Percentiles rank a stretch among this genome's conserved stretches.
These are phyloP conservation scores for Drosophila prostipennis DNA, from an alignment of 2,888 invertebrate genomes.

Conservation along the genomic window DNA sequence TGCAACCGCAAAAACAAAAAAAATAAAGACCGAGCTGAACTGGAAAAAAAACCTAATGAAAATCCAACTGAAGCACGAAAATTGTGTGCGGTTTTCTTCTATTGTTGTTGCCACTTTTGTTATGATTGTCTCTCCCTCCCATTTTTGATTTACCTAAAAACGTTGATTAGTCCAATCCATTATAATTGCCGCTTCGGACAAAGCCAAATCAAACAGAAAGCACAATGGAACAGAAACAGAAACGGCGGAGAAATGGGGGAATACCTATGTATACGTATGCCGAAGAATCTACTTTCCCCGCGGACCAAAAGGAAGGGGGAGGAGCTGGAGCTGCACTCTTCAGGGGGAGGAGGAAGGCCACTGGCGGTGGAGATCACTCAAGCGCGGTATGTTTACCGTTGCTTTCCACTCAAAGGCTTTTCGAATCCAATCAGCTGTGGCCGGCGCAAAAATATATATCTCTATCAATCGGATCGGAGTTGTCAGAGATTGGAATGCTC, in stretches of 20 bases:
- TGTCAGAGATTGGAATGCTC: constrained; percentile 1
- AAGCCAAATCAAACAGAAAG: constrained; percentile 53
- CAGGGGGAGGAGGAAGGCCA: neutral
- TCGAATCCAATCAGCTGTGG: constrained; percentile 65
- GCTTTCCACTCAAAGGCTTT: constrained; percentile 51
- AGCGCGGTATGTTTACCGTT: constrained; percentile 43
- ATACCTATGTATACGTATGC: constrained; percentile 41
- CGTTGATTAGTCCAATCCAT: constrained; percentile 77
- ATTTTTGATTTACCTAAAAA: constrained; percentile 75
- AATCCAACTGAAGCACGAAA: constrained; percentile 77
- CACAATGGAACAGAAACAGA: constrained; percentile 20
- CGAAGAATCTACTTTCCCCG: constrained; percentile 51
- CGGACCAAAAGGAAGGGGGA: constrained; percentile 15
- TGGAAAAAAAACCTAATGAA: constrained; percentile 62
- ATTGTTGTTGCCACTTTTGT: constrained; percentile 47
- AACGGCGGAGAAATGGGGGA: constrained; percentile 7
- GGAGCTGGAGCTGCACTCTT: constrained; percentile 5
- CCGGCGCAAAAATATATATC: constrained; percentile 22
- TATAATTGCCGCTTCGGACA: constrained; percentile 74
- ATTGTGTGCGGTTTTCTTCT: constrained; percentile 64
- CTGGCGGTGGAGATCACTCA: constrained; percentile 26
- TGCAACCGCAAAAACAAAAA: constrained; percentile 64
- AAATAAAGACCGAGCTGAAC: constrained; percentile 14
- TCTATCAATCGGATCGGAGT: constrained; percentile 15
- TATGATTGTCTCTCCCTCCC: constrained; percentile 29